phyloP scores from a whole-genome alignment of 2,113 vertebrate species.

The Lathamus discolor region DNA sequence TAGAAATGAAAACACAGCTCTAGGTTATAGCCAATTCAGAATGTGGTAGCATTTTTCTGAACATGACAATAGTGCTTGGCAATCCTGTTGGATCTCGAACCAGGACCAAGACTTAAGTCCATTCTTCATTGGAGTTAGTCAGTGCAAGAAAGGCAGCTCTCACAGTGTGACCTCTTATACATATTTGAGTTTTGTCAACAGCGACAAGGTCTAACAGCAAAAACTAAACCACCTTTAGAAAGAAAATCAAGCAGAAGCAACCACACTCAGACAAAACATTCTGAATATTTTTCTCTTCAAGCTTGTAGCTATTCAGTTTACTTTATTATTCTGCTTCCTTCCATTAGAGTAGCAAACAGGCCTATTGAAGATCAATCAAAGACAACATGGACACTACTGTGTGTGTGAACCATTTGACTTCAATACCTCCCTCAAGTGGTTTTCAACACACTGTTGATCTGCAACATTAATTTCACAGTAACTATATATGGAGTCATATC shows the following conservation, averaged over 20 bases:
- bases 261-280: conserved; percentile 1
- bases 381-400: not conserved
- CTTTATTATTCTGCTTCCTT: not conserved
- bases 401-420: not conserved
- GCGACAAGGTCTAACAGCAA: not conserved
- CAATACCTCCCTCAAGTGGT: not conserved
- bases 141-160: not conserved
- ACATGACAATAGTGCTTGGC: not conserved
- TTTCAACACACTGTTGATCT: not conserved
- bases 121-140: not conserved
- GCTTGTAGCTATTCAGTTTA: not conserved
- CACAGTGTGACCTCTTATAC: not conserved
- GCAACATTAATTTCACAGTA: not conserved
- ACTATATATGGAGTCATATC: not conserved
- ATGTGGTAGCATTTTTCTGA: not conserved
- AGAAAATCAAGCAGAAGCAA: conserved; percentile 55
- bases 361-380: not conserved
- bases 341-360: not conserved
- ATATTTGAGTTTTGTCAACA: not conserved
- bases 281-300: conserved; percentile 32
- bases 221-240: not conserved
- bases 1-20: not conserved
- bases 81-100: not conserved
- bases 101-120: not conserved
- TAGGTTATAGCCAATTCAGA: not conserved